Conservation (phyloP, 2,797 vertebrate species). For the Aythya fuligula region DNA sequence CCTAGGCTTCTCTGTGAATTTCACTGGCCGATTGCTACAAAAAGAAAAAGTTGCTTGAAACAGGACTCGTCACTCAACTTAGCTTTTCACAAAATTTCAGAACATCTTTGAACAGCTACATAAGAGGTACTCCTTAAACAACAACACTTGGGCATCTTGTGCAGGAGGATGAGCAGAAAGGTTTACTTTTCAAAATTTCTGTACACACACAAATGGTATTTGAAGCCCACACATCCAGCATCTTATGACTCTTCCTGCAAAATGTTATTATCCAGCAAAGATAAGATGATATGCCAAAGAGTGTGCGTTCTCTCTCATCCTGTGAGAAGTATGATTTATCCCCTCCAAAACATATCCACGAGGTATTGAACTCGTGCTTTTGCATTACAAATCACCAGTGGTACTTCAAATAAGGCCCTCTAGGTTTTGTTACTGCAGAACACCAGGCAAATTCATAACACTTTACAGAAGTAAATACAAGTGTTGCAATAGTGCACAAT, state of each 20-base stretch:
- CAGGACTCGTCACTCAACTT: background rate
- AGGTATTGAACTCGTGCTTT: background rate
- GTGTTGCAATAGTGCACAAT: background rate
- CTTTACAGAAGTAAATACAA: background rate
- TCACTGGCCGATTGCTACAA: constrained; percentile 90
- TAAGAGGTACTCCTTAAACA: background rate
- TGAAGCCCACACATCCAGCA: background rate
- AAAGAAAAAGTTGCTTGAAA: constrained; percentile 45
- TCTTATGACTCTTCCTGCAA: background rate
- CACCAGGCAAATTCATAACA: background rate
- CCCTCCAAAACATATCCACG: background rate
- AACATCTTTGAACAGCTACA: background rate
- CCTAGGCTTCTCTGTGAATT: constrained; percentile 94
- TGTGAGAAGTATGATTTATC: background rate
- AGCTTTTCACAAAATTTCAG: background rate
- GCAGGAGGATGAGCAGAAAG: background rate
- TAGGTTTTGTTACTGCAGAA: background rate
- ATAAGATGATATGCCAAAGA: background rate
- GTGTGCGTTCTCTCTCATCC: background rate
- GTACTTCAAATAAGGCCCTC: background rate
- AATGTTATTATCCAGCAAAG: background rate
- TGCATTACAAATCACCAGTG: background rate
- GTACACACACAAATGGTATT: background rate
- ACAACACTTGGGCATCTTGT: background rate
- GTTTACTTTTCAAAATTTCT: background rate